phyloP scores from a whole-genome alignment of 2,888 invertebrate genomes.

The Drosophila maculinotata region DNA sequence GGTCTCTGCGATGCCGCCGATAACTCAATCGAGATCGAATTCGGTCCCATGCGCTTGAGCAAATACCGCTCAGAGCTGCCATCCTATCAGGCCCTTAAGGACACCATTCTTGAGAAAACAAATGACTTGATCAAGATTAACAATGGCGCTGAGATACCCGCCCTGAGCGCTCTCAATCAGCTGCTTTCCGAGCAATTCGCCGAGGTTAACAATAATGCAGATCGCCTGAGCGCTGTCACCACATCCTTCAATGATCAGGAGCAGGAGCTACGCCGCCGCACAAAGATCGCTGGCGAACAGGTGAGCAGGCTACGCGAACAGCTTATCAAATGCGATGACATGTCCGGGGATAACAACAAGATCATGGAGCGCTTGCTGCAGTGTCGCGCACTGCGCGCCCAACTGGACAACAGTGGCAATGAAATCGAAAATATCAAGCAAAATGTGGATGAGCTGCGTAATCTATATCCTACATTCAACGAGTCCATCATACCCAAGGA shows the following conservation, averaged over 20 bases:
- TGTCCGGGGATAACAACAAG: conserved; percentile 94
- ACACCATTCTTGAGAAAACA: conserved; percentile 92
- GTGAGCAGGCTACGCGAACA: conserved; percentile 92
- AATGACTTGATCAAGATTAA: conserved; percentile 92
- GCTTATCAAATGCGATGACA: conserved; percentile 95
- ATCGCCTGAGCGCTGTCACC: conserved; percentile 90
- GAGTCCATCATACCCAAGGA: conserved; percentile 93
- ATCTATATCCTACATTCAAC: conserved; percentile 91
- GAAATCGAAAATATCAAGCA: conserved; percentile 89
- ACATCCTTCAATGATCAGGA: conserved; percentile 91
- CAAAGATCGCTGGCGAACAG: conserved; percentile 90
- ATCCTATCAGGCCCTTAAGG: conserved; percentile 90
- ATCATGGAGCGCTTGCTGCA: conserved; percentile 92
- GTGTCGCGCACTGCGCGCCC: conserved; percentile 90
- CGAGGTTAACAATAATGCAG: conserved; percentile 90
- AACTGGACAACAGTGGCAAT: conserved; percentile 89
- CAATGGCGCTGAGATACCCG: conserved; percentile 89
- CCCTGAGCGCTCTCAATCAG: conserved; percentile 88
- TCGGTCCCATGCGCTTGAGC: conserved; percentile 90
- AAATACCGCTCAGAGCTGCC: conserved; percentile 95
- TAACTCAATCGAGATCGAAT: conserved; percentile 92
- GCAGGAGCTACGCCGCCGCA: conserved; percentile 89
- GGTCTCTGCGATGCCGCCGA: conserved; percentile 91
- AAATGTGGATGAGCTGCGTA: conserved; percentile 89
- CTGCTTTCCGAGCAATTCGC: conserved; percentile 91